Base-by-base conservation (phyloP, 2,888 invertebrate species). In the Toxonevra muliebris region DNA sequence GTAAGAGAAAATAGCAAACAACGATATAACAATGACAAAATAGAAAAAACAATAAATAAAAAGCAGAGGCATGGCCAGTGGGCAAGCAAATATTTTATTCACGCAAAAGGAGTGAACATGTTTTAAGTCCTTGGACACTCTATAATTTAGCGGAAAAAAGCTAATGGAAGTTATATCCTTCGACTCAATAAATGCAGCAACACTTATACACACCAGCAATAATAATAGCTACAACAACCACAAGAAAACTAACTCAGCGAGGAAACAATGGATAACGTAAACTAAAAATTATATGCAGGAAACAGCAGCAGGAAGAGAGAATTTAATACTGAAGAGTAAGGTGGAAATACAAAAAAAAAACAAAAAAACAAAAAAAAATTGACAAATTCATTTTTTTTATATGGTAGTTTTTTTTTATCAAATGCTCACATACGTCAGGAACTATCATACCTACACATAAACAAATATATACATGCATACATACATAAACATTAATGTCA, bases 111-210 rank as follows among this genome's bases (percentile, higher is more conserved):
- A 30, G 30, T 30, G 30, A 30, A 30, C 13, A 12, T 48, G 48
- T n/a, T n/a, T 12, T 15, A 3, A 48, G 48, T 48, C 48, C 48
- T 48, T 48, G 48, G 48, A 15, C 48, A 48, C 48, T 48, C 8
- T 48, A 48, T 48, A 48, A 48, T 48, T 48, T 48, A 48, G 48
- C 48, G 48, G 48, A 48, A 48, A 48, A 48, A 5, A 48, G 15
- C 8, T 48, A 48, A 48, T 48, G 48, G 48, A 48, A 48, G 48
- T 48, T 12, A n/a, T 48, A 48, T 48, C 12, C 48, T 48, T 5
- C 15, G 15, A 48, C 2, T 15, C 4, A 12, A 48, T 15, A 48
- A 12, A 8, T 15, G 15, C 48, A 48, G 13, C 12, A 12, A 48
- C 48, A 48, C 48, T 3, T 12, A 48, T 5, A 48, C 48, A 48